Percentiles rank a stretch among this genome's conserved stretches.
Conservation (phyloP, 2,797 vertebrate genomes). For the Enteromius unitaeniatus region DNA sequence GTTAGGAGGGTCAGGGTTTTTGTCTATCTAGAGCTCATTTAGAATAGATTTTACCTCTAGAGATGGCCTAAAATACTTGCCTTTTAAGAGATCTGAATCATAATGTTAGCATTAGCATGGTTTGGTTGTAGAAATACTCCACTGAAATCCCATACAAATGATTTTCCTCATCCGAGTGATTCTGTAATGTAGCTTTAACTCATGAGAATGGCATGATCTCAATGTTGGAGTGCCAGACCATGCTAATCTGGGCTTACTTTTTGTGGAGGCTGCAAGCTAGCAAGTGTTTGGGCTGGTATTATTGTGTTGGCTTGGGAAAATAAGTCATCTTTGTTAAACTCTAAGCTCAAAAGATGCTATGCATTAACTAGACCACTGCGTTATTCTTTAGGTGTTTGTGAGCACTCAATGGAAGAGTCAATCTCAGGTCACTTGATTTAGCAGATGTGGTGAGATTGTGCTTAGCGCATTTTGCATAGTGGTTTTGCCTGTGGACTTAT, state of each 20-base stretch:
- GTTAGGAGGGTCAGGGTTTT: slow-evolving; percentile 6
- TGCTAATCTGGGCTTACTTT: not conserved
- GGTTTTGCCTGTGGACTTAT: slow-evolving; percentile 47
- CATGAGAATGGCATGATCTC: slow-evolving; percentile 16
- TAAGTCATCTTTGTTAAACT: not conserved
- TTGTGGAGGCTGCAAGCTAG: not conserved
- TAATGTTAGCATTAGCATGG: not conserved
- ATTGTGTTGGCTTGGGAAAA: not conserved
- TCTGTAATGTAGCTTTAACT: not conserved
- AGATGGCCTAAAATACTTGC: not conserved
- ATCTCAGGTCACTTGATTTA: slow-evolving; percentile 8
- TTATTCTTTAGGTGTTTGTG: not conserved
- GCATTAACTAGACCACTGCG: not conserved
- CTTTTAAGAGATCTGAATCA: not conserved
- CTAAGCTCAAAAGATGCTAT: not conserved
- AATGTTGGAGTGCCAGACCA: slow-evolving; percentile 15
- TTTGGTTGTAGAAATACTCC: not conserved
- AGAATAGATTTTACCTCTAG: not conserved
- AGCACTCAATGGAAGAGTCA: slow-evolving; percentile 1
- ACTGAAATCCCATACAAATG: not conserved
- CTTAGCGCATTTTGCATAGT: not conserved
- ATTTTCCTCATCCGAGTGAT: not conserved
- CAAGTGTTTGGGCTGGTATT: not conserved
- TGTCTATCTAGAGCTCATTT: not conserved
- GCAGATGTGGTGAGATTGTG: slow-evolving; percentile 36